Evolutionary conservation across 2,113 vertebrate genomes (phyloP), one percentile per base, ranked within the genome.

Genomic region (Pycnonotus jocosus): DNA sequence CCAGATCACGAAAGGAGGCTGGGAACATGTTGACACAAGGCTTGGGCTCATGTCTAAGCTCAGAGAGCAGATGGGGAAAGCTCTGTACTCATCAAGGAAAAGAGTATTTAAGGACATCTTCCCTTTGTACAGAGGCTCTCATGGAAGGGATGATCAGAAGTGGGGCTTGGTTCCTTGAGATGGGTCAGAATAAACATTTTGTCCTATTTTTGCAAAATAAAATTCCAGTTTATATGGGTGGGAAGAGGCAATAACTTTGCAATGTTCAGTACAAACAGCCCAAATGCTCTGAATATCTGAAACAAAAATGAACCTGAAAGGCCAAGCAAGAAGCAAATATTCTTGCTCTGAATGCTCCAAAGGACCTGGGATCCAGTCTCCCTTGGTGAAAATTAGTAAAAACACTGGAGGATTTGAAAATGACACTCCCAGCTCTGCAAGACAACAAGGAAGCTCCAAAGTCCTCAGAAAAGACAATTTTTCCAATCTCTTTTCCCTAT

Each of bases 1-100:
- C 95, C 91, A 69, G 47, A 30, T 88, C 87, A 77, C 3, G 4
- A 92, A 88, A 85, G 80, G 93, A 93, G 86, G 50, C 71, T 78
- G 93, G 86, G 88, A 92, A 81, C 70, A 22, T 33, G 70, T 77
- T 86, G 93, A 95, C 92, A 96, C 77, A 91, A 92, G 77, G 70
- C 91, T 85, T 94, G 84, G 81, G 91, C 88, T 95, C 37, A 1
- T 71, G 72, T 93, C 86, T 89, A 0, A 28, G 77, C 77, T 87
- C 77, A 78, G 61, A 71, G 21, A 64, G 73, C 91, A 92, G 91
- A 93, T 95, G 95, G 88, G 53, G 53, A 85, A 45, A 85, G 48
- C 78, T 91, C 73, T 79, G 40, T 30, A 2, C 57, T 95, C 77
- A 33, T 57, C 86, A 92, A 91, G 81, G 40, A 81, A 50, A 81